Conservation (phyloP, 1,140 invertebrate species). For the Acromyrmex charruanus region DNA sequence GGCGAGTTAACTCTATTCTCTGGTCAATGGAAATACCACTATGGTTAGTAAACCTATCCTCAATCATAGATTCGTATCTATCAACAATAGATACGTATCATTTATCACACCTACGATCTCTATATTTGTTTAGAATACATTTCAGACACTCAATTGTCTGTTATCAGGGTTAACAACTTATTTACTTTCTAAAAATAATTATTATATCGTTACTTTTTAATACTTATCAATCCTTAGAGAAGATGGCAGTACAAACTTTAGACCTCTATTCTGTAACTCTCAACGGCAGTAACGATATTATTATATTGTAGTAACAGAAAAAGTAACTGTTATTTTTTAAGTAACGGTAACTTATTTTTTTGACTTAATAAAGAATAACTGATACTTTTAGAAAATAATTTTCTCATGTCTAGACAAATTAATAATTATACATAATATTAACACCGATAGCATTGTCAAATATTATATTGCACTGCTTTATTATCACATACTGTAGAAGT, state of each 20-base stretch:
- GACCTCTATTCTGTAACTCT: too few relatives aligned
- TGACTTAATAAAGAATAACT: too few relatives aligned
- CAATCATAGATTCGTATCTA: background rate
- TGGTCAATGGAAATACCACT: background rate
- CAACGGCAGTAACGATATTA: too few relatives aligned
- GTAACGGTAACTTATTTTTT: too few relatives aligned
- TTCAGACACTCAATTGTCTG: background rate
- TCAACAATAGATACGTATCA: background rate
- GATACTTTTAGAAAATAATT: too few relatives aligned
- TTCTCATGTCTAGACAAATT: background rate
- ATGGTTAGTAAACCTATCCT: background rate
- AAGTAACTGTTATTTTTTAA: too few relatives aligned
- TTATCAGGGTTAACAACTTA: background rate
- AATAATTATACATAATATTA: slow-evolving; percentile 18
- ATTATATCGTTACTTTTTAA: too few relatives aligned
- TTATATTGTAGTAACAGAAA: too few relatives aligned
- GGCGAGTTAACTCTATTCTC: slow-evolving; percentile 12
- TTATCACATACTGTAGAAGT: slow-evolving; percentile 17
- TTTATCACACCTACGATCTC: background rate
- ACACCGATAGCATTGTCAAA: background rate
- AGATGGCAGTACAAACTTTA: too few relatives aligned
- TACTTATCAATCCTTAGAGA: too few relatives aligned
- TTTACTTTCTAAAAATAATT: too few relatives aligned
- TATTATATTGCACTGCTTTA: slow-evolving; percentile 38
- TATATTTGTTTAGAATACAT: background rate